phyloP scores from a whole-genome alignment of 2,113 vertebrate genomes.

The Grammomys dolichurus region DNA sequence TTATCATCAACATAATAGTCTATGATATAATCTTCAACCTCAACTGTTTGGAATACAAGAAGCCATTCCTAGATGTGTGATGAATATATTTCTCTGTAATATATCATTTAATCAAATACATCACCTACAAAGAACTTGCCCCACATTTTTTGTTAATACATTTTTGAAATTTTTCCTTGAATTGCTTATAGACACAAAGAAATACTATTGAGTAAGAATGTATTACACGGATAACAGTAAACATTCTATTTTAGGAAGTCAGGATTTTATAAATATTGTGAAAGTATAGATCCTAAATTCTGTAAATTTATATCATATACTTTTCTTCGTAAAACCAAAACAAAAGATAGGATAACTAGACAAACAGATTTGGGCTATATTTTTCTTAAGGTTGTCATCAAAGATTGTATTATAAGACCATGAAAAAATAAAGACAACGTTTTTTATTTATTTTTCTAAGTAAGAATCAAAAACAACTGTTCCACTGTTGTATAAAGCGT shows the following conservation, averaged over 20 bases:
- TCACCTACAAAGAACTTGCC: background rate
- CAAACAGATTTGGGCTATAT: background rate
- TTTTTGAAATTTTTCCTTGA: constrained; percentile 1
- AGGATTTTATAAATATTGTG: background rate
- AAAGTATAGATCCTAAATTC: background rate
- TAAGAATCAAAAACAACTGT: constrained; percentile 9
- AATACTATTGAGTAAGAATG: background rate
- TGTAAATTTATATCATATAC: background rate
- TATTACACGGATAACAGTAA: background rate
- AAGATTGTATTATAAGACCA: background rate
- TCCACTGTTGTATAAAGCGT: background rate
- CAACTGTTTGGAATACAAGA: background rate
- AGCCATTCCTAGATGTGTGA: background rate
- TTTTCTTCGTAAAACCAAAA: background rate
- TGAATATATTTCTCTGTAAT: background rate
- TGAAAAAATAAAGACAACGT: background rate
- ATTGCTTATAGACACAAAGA: background rate
- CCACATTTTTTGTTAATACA: too few species aligned
- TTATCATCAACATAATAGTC: background rate
- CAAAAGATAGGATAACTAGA: background rate
- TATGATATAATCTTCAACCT: background rate
- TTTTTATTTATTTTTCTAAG: constrained; percentile 4
- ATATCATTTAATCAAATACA: background rate
- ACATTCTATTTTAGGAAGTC: background rate
- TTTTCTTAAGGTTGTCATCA: background rate